A percentile compares a stretch with the other conserved stretches of the same genome.
Conservation (phyloP, 2,113 vertebrate genomes). For the Xiphophorus hellerii region DNA sequence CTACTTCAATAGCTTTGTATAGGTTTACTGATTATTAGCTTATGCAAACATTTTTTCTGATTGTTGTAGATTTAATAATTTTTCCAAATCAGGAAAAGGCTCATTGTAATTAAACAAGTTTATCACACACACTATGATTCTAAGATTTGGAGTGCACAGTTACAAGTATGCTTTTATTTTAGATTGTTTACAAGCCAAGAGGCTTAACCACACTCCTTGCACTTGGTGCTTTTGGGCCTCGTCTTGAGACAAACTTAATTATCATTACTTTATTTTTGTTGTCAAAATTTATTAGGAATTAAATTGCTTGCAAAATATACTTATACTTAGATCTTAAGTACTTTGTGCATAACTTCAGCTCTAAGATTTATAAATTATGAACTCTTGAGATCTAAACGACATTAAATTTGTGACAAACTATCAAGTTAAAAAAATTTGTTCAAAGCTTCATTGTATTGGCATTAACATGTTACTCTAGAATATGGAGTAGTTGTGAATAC, state of each 20-base stretch:
- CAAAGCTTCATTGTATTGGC: no score
- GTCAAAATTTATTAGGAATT: no score
- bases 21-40: background rate
- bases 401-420: no score
- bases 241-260: slow-evolving; percentile 11
- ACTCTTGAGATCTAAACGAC: no score
- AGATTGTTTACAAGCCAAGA: slow-evolving; percentile 65
- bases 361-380: no score
- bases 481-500: no score
- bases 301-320: no score
- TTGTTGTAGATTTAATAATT: background rate
- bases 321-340: no score
- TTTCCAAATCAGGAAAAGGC: slow-evolving; percentile 11
- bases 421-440: no score
- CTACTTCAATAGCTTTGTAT: background rate
- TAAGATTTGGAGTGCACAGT: slow-evolving; percentile 28
- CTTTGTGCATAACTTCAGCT: no score
- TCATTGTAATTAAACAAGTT: background rate
- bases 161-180: slow-evolving; percentile 54
- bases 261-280: background rate
- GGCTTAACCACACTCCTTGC: slow-evolving; percentile 45
- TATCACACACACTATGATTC: background rate
- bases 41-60: background rate
- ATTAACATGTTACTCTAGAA: no score
- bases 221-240: slow-evolving; percentile 54